A percentile compares a stretch with the other conserved stretches of the same genome.
phyloP scores from a whole-genome alignment of 1,140 invertebrate species.

The Phenacoccus solenopsis region DNA sequence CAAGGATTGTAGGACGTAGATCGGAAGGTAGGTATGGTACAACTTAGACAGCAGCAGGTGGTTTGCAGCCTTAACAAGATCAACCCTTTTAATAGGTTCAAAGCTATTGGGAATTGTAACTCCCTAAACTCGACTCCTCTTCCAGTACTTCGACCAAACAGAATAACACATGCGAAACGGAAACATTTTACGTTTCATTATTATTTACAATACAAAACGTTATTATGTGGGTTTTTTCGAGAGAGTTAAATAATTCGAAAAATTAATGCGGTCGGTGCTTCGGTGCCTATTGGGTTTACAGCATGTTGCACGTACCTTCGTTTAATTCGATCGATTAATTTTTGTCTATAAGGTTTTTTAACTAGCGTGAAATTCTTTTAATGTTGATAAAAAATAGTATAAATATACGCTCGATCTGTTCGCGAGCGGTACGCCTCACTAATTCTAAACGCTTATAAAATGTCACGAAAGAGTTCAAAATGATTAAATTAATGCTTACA shows the following conservation, averaged over 20 bases:
- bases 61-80: neutral
- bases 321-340: neutral
- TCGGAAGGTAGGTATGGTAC: neutral
- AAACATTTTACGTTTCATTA: neutral
- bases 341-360: neutral
- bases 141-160: neutral
- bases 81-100: neutral
- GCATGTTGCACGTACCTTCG: neutral
- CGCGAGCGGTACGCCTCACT: neutral
- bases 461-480: neutral
- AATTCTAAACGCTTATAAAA: neutral
- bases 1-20: neutral
- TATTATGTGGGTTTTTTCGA: neutral
- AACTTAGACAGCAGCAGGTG: neutral
- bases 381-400: neutral
- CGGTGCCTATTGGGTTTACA: neutral
- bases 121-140: neutral
- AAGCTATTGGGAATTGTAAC: neutral
- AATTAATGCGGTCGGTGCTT: neutral
- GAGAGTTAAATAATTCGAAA: neutral
- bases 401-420: neutral
- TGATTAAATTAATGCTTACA: neutral
- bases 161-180: neutral
- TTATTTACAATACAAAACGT: neutral
- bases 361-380: neutral